These are phyloP conservation scores for Liasis olivaceus DNA, from an alignment of 2,797 vertebrate species.

Conservation along the genomic window DNA sequence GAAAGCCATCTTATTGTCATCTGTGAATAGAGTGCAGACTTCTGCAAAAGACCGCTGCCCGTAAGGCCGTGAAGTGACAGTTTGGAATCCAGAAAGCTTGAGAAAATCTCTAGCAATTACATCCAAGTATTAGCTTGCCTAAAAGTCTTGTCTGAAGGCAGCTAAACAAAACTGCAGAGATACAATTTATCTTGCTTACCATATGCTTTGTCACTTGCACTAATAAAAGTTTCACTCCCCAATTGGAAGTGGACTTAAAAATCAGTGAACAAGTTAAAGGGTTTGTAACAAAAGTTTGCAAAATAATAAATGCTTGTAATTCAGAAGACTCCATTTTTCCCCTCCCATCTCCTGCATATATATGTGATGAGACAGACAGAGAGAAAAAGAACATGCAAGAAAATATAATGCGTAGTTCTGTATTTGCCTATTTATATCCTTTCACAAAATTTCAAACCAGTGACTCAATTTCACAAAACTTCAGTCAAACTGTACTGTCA, in stretches of 20 bases:
- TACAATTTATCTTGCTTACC: slow-evolving; percentile 59
- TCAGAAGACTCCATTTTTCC: not conserved
- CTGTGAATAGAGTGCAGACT: slow-evolving; percentile 61
- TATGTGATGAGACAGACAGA: not conserved
- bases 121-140: slow-evolving; percentile 50
- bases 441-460: not conserved
- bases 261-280: slow-evolving; percentile 53
- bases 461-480: not conserved
- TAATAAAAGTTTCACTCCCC: slow-evolving; percentile 55
- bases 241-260: slow-evolving; percentile 60
- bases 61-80: slow-evolving; percentile 55
- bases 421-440: not conserved
- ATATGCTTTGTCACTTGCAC: slow-evolving; percentile 53
- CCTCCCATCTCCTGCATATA: slow-evolving; percentile 16
- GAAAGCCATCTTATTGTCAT: slow-evolving; percentile 59
- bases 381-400: not conserved
- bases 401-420: not conserved
- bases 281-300: slow-evolving; percentile 51
- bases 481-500: not conserved
- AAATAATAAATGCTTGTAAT: slow-evolving; percentile 21
- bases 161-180: slow-evolving; percentile 50
- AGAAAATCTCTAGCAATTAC: slow-evolving; percentile 59
- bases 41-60: slow-evolving; percentile 41
- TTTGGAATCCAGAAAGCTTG: slow-evolving; percentile 50
- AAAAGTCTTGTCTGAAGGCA: slow-evolving; percentile 40